Evolutionary conservation across 2,797 vertebrate genomes (phyloP).

Genomic region (Peromyscus melanophrys): DNA sequence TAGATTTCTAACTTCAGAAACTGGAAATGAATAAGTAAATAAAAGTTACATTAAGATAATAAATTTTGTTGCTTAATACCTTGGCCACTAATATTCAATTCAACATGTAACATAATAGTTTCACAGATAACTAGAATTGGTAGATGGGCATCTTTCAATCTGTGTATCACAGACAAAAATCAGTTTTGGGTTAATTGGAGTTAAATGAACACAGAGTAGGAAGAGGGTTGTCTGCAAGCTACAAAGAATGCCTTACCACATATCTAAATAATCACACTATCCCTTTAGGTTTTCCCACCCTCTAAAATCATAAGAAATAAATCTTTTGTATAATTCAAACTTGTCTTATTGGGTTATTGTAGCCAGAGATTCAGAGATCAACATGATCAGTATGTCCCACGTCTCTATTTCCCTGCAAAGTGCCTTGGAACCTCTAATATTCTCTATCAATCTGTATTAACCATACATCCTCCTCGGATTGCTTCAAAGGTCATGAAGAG

Average conservation of each 20-base stretch:
- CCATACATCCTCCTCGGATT: neutral
- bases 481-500: neutral
- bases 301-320: neutral
- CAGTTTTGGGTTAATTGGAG: neutral
- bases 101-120: neutral
- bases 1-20: neutral
- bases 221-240: neutral
- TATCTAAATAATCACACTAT: neutral
- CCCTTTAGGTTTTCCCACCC: neutral
- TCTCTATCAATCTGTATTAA: neutral
- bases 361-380: neutral
- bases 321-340: neutral
- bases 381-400: neutral
- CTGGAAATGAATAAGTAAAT: neutral
- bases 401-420: neutral
- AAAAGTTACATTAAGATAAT: neutral
- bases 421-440: neutral
- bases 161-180: neutral
- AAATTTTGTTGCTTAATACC: neutral
- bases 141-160: neutral
- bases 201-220: neutral
- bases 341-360: neutral
- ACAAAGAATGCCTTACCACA: neutral
- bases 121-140: neutral
- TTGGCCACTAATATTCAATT: neutral